Evolutionary conservation across 2,888 invertebrate genomes (phyloP), one percentile per base, ranked within the genome.

Genomic region (Julus scandinavius): DNA sequence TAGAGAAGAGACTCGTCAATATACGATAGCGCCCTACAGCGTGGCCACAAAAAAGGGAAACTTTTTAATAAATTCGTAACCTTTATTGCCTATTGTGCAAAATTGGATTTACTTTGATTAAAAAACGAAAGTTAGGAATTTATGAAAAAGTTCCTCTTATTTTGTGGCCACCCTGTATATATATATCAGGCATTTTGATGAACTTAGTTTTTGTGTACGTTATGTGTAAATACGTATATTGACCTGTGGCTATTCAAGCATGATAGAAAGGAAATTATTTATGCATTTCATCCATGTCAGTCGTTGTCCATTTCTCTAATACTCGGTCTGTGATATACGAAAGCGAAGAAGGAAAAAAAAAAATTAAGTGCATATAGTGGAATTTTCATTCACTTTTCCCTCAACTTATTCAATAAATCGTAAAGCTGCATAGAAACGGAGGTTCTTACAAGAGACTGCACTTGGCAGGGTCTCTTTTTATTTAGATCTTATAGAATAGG

Each of bases 361-460:
- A 45, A 45, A 7, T 7, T 45, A 45, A 45, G 45, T 45, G 45
- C 45, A 45, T 45, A 45, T 45, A 45, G 45, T 45, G 45, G 45
- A 45, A 45, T 45, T 45, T 45, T 45, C 15, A 13, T 80, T 80
- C 80, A 80, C 29, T 38, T 72, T 80, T 80, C 13, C 80, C 38
- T 80, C 29, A 80, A 72, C 29, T 72, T 72, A 29, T 72, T 72
- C 72, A 72, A 72, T 72, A 72, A 80, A 80, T 80, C 38, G 38
- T 9, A 13, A 80, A 15, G 11, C 80, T 40, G 38, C 38, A 38
- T 54, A 29, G 15, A 11, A 40, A 6, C 15, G 2, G 15, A 40
- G 80, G 38, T 80, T 38, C 29, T 6, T 72, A 40, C 80, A 38
- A 80, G 80, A 72, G 72, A 40, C 38, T 80, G 80, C 38, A 80